Conservation (phyloP, 1,140 invertebrate genomes). For the Heliconius nattereri region DNA sequence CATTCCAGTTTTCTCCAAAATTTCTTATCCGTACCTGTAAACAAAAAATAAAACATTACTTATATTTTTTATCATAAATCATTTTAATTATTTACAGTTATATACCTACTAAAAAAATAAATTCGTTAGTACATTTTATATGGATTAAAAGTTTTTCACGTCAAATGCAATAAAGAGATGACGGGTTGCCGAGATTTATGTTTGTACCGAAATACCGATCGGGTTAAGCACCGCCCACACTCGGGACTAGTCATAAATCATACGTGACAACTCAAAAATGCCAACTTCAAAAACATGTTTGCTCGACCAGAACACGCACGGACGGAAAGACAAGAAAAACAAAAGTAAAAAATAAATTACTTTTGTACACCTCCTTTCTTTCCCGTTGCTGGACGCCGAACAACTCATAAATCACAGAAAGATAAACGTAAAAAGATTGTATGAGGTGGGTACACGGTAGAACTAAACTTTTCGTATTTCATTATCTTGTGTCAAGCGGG, state of each 20-base stretch:
- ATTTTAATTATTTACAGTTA: not conserved
- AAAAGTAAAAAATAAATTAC: constrained; percentile 81
- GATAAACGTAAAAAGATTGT: constrained; percentile 81
- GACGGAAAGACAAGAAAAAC: constrained; percentile 77
- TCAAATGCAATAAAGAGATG: constrained; percentile 62
- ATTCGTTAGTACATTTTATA: not conserved
- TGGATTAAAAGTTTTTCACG: constrained; percentile 25
- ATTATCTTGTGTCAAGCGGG: constrained; percentile 71
- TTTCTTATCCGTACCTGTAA: not conserved
- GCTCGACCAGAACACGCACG: constrained; percentile 76
- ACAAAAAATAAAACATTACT: not conserved
- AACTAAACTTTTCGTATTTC: constrained; percentile 79
- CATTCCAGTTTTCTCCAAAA: not conserved
- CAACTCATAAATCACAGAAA: constrained; percentile 79
- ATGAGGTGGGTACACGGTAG: constrained; percentile 79
- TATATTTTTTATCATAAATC: not conserved
- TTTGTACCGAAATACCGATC: constrained; percentile 72
- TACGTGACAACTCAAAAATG: constrained; percentile 80
- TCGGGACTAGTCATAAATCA: constrained; percentile 72
- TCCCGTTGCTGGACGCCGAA: constrained; percentile 78
- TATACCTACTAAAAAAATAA: not conserved
- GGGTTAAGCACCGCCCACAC: constrained; percentile 77
- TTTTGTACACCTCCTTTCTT: constrained; percentile 81
- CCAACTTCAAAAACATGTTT: constrained; percentile 79
- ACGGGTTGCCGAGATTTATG: constrained; percentile 60